Percentiles rank a stretch among this genome's conserved stretches.
phyloP scores from a whole-genome alignment of 2,888 invertebrate species.

The Noctua fimbriata region DNA sequence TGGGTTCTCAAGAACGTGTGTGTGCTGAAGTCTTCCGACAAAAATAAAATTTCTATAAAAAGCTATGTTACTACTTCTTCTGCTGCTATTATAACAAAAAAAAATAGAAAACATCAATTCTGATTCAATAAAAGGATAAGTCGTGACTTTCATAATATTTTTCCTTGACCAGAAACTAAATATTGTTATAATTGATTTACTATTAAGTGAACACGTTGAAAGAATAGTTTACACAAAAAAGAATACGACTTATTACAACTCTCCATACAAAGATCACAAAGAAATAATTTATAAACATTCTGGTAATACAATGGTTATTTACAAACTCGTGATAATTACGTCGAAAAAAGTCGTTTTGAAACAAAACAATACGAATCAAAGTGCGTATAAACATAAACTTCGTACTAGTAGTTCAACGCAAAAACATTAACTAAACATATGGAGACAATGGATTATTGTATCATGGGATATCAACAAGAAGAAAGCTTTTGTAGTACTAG shows the following conservation, averaged over 20 bases:
- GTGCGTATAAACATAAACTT: constrained; percentile 62
- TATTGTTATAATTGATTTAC: neutral
- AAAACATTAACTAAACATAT: constrained; percentile 70
- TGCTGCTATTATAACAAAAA: neutral
- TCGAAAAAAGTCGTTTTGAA: constrained; percentile 53
- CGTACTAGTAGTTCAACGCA: constrained; percentile 57
- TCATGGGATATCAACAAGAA: constrained; percentile 56
- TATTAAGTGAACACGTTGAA: neutral
- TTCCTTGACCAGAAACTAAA: neutral
- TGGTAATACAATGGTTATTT: constrained; percentile 45
- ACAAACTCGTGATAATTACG: constrained; percentile 50
- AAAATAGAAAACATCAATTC: neutral
- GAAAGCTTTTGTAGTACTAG: constrained; percentile 65
- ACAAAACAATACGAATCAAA: constrained; percentile 65
- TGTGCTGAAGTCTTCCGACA: too few relatives aligned
- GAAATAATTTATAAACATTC: constrained; percentile 37
- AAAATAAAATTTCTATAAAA: neutral
- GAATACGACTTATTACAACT: neutral
- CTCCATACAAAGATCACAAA: constrained; percentile 28
- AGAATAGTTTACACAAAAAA: neutral
- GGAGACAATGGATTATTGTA: constrained; percentile 77
- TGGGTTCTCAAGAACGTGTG: neutral
- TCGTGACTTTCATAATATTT: neutral
- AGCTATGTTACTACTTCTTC: neutral
- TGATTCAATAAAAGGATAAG: neutral